A percentile compares a stretch with the other conserved stretches of the same genome.
phyloP scores from a whole-genome alignment of 2,797 vertebrate species.

The Peromyscus eremicus region DNA sequence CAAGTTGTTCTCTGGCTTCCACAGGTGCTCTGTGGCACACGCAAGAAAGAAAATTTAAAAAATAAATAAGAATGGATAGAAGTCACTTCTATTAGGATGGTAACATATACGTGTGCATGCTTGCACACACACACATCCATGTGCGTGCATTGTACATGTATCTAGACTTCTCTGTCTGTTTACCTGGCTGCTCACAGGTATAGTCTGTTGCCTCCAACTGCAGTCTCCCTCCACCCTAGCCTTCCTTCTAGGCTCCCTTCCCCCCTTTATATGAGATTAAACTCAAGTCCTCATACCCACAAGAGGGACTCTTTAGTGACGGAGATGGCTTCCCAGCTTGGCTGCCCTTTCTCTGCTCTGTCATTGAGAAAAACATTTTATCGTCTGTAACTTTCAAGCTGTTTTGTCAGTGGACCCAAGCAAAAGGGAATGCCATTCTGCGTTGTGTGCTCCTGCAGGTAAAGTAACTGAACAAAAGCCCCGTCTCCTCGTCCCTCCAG shows the following conservation, averaged over 20 bases:
- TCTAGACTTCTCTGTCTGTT: neutral
- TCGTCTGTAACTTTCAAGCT: neutral
- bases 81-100: neutral
- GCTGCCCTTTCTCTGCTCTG: neutral
- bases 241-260: neutral
- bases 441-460: neutral
- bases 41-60: neutral
- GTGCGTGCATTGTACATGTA: neutral
- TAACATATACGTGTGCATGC: neutral
- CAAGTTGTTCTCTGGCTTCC: neutral
- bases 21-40: neutral
- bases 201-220: neutral
- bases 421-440: neutral
- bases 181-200: neutral
- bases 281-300: neutral
- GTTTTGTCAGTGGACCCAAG: neutral
- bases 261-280: neutral
- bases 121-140: neutral
- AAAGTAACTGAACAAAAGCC: conserved; percentile 14
- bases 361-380: neutral
- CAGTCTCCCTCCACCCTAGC: neutral
- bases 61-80: neutral
- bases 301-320: neutral
- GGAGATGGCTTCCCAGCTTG: neutral
- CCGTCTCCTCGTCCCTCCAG: neutral